A percentile compares a stretch with the other conserved stretches of the same genome.
phyloP scores from a whole-genome alignment of 2,888 invertebrate genomes.

The Parthenolecanium corni region DNA sequence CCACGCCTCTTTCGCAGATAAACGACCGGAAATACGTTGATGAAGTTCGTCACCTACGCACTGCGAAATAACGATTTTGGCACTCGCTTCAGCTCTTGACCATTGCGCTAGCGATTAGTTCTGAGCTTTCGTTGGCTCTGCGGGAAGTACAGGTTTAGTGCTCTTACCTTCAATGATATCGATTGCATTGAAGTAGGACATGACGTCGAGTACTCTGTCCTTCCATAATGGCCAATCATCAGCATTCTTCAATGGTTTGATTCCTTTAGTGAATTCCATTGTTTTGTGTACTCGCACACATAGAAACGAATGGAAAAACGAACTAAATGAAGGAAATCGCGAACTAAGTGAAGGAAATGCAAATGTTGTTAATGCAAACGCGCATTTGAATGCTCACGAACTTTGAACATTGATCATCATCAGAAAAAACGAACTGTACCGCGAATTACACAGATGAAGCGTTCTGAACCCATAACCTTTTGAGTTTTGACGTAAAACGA shows the following conservation, averaged over 20 bases:
- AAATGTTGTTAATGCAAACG: too few relatives aligned
- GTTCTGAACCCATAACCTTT: too few relatives aligned
- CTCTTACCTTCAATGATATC: slow-evolving; percentile 21
- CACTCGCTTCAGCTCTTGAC: slow-evolving; percentile 23
- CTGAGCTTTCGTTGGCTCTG: slow-evolving; percentile 9
- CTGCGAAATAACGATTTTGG: slow-evolving; percentile 29
- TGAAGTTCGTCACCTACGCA: slow-evolving; percentile 26
- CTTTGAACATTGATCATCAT: too few relatives aligned
- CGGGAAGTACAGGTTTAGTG: not conserved
- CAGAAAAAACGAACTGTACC: too few relatives aligned
- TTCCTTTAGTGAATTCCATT: slow-evolving; percentile 25
- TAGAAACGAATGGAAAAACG: too few relatives aligned
- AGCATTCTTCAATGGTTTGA: slow-evolving; percentile 20
- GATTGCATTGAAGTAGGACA: slow-evolving; percentile 6
- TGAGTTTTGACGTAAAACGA: too few relatives aligned
- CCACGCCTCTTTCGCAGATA: slow-evolving; percentile 18
- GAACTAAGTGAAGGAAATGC: too few relatives aligned
- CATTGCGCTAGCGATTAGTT: not conserved
- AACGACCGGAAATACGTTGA: not conserved
- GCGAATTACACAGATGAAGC: too few relatives aligned
- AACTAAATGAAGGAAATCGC: too few relatives aligned
- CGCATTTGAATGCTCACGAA: too few relatives aligned
- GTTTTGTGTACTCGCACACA: too few relatives aligned
- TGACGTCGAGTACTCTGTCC: slow-evolving; percentile 16
- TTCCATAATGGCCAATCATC: slow-evolving; percentile 24